Evolutionary conservation across 1,140 invertebrate species (phyloP).

Genomic region (Saxidomus purpurata): DNA sequence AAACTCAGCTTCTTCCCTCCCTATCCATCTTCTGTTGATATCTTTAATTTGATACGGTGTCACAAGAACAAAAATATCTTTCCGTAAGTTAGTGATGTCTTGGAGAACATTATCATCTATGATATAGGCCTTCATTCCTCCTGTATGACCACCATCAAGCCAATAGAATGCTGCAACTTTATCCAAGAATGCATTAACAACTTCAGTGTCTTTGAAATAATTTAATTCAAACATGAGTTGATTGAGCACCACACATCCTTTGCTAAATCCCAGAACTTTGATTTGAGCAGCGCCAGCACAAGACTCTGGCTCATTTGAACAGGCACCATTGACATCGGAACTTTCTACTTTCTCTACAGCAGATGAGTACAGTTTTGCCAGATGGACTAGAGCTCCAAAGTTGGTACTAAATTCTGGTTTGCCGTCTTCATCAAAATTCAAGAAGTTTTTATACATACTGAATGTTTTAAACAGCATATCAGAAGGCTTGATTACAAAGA

Average conservation of each 20-base stretch:
- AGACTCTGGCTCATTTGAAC: background rate
- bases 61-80: conserved; percentile 91
- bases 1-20: conserved; percentile 93
- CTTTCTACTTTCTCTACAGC: background rate
- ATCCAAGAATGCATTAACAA: conserved; percentile 72
- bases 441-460: conserved; percentile 95
- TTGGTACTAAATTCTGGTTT: conserved; percentile 88
- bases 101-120: conserved; percentile 91
- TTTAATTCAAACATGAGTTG: conserved; percentile 95
- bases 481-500: conserved; percentile 92
- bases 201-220: conserved; percentile 51
- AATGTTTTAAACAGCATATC: conserved; percentile 94
- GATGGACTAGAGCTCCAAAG: conserved; percentile 86
- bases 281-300: conserved; percentile 56
- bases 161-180: conserved; percentile 91
- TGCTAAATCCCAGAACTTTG: conserved; percentile 92
- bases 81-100: conserved; percentile 88
- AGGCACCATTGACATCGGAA: conserved; percentile 18
- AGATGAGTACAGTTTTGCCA: conserved; percentile 86
- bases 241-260: conserved; percentile 96
- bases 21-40: conserved; percentile 92
- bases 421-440: conserved; percentile 90
- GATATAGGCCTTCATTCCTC: conserved; percentile 93
- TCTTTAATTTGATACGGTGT: conserved; percentile 94
- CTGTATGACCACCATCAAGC: conserved; percentile 95